Percentiles rank a stretch among this genome's conserved stretches.
Evolutionary conservation across 2,113 vertebrate genomes (phyloP).

Genomic region (Tringa solitaria): DNA sequence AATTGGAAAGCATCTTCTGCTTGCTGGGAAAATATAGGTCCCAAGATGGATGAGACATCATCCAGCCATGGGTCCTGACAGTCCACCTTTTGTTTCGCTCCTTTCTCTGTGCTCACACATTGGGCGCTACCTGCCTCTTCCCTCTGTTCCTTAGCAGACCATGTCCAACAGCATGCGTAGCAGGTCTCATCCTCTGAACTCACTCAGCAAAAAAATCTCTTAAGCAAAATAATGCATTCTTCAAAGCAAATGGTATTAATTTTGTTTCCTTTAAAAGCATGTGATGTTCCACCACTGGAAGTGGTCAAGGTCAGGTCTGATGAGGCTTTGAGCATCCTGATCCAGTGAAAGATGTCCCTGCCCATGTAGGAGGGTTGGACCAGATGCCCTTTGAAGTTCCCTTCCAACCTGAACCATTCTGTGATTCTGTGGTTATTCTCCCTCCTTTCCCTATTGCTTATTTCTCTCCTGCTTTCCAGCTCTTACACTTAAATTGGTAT

Average conservation of each 20-base stretch:
- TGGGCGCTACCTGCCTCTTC: neutral
- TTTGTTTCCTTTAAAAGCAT: neutral
- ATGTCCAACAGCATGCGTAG: neutral
- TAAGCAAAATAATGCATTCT: neutral
- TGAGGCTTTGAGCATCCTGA: neutral
- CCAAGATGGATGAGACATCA: neutral
- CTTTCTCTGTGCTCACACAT: neutral
- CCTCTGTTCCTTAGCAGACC: neutral
- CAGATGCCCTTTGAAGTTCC: neutral
- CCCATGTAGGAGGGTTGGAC: neutral
- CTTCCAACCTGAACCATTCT: neutral
- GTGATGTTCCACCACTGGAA: neutral
- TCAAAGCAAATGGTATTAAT: neutral
- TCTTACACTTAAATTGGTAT: neutral
- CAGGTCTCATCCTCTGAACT: neutral
- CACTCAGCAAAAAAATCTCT: neutral
- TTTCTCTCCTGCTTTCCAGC: neutral
- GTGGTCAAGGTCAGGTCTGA: neutral
- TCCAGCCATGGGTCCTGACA: neutral
- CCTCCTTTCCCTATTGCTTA: neutral
- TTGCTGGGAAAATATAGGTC: neutral
- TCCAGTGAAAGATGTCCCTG: neutral
- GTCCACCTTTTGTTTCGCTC: neutral
- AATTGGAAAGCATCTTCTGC: neutral
- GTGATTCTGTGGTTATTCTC: neutral